Evolutionary conservation across 1,140 invertebrate species (phyloP), one percentile per base, ranked within the genome.

Genomic region (Armadillidium nasatum): DNA sequence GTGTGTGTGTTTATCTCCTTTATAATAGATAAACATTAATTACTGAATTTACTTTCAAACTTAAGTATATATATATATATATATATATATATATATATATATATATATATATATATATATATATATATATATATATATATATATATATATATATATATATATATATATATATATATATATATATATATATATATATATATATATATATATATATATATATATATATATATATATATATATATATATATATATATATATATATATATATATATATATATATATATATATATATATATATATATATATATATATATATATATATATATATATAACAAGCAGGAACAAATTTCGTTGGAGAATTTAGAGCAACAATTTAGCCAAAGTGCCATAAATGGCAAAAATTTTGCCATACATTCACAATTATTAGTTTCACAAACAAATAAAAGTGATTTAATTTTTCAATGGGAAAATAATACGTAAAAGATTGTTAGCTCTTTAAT

Each of bases 191-290:
- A 67, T 67, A 67, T 15, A 67, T 15, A 67, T 67, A 67, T 67
- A 67, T 67, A 15, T 67, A 67, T 67, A 67, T 67, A 67, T 67
- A 67, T 67, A 67, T 67, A 67, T 67, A 67, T 67, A 67, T 67
- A 67, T 67, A 67, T 67, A 67, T 11, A 11, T 67, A 67, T 11
- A 67, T 67, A 67, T 67, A 67, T 67, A 67, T 67, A 67, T 67
- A 67, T 67, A 67, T 67, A 67, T 67, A 67, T 67, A 67, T 67
- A 67, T 67, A 15, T 67, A 15, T 67, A 15, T 67, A 15, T 67
- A 15, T 67, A 15, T 15, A 15, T 10, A 15, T 67, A 15, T 15
- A 67, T 15, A 67, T 67, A 67, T 15, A 67, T 15, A 15, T 15
- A 67, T 15, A 67, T 15, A 67, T 15, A 67, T 15, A 67, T 11